These are phyloP conservation scores for Phaethon lepturus DNA, from an alignment of 2,113 vertebrate genomes.

Conservation along the genomic window DNA sequence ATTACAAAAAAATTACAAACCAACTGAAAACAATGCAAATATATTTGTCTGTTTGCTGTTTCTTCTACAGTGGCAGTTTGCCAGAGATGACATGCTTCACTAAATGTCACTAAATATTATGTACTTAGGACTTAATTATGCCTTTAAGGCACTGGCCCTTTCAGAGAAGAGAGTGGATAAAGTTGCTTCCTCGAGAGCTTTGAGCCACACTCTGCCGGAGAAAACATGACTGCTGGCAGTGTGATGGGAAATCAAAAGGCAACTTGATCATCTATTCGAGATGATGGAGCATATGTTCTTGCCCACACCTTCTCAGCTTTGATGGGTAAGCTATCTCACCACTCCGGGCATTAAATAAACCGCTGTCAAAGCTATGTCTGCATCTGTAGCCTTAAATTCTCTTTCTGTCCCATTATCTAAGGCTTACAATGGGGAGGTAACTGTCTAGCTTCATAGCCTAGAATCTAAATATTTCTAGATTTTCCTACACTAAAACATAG, in stretches of 20 bases:
- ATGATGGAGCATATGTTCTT: constrained; percentile 39
- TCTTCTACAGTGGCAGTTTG: neutral
- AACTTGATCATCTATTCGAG: neutral
- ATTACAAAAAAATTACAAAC: neutral
- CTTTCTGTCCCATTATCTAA: neutral
- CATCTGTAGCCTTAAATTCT: neutral
- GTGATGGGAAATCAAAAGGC: constrained; percentile 9
- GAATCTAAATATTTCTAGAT: neutral
- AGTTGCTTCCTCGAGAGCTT: constrained; percentile 36
- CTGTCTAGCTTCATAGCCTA: rapidly evolving
- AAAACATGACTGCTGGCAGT: neutral
- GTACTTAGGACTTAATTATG: constrained; percentile 60
- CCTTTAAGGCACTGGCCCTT: constrained; percentile 51
- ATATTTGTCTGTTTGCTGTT: neutral
- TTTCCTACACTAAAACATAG: neutral
- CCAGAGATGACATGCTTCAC: constrained; percentile 43
- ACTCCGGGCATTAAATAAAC: neutral
- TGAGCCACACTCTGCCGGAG: neutral
- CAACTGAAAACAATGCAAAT: constrained; percentile 9
- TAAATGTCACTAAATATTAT: constrained; percentile 61
- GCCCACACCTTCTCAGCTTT: neutral
- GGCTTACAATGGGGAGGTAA: neutral
- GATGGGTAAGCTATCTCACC: neutral
- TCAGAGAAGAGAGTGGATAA: constrained; percentile 7
- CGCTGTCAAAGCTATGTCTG: neutral